These are phyloP conservation scores for Myotis yumanensis DNA, from an alignment of 2,113 vertebrate genomes.

Conservation along the genomic window DNA sequence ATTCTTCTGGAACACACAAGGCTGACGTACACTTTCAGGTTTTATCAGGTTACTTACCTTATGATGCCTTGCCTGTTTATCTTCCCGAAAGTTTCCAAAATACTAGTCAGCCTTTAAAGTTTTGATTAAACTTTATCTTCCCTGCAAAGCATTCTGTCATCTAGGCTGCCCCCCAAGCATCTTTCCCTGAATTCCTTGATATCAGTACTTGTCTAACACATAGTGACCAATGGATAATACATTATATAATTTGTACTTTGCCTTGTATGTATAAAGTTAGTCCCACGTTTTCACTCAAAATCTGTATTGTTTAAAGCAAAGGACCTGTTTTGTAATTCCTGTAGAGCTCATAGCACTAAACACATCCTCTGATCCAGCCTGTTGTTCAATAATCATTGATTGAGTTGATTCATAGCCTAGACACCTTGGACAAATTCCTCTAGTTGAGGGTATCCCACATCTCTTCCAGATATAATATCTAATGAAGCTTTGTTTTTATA, in stretches of 20 bases:
- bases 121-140: conserved; percentile 29
- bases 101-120: not conserved
- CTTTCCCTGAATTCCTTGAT: not conserved
- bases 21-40: not conserved
- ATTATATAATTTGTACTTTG: not conserved
- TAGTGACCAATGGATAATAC: not conserved
- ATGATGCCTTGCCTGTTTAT: not conserved
- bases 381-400: not conserved
- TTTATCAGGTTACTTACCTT: not conserved
- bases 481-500: not conserved
- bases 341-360: not conserved
- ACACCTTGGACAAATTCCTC: not conserved
- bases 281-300: not conserved
- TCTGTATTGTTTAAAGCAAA: not conserved
- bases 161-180: not conserved
- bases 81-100: conserved; percentile 17
- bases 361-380: not conserved
- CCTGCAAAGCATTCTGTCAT: not conserved
- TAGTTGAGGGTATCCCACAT: not conserved
- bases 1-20: not conserved
- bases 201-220: not conserved
- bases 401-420: not conserved
- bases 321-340: not conserved
- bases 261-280: not conserved
- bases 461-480: not conserved